A percentile compares a stretch with the other conserved stretches of the same genome.
phyloP scores from a whole-genome alignment of 2,888 invertebrate species.

The Dicycla oo region DNA sequence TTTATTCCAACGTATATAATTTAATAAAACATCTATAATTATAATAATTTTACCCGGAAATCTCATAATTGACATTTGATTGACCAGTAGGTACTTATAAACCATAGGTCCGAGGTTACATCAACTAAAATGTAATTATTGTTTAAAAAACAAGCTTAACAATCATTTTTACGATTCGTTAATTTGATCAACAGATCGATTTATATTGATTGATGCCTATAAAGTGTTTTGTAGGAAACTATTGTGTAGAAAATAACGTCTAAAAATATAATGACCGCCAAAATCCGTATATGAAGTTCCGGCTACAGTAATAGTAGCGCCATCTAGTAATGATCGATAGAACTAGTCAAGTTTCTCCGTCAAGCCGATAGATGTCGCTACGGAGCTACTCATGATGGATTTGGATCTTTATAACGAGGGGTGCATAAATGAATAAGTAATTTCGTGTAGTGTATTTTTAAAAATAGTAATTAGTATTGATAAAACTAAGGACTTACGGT shows the following conservation, averaged over 20 bases:
- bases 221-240: slow-evolving; percentile 39
- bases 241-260: slow-evolving; percentile 23
- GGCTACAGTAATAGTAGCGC: slow-evolving; percentile 59
- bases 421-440: slow-evolving; percentile 71
- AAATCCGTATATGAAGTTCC: slow-evolving; percentile 22
- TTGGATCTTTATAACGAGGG: slow-evolving; percentile 52
- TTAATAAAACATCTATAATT: slow-evolving; percentile 45
- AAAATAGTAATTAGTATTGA: slow-evolving; percentile 54
- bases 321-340: slow-evolving; percentile 71
- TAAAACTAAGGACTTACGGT: slow-evolving; percentile 67
- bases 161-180: slow-evolving; percentile 60
- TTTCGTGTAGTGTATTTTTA: slow-evolving; percentile 49
- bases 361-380: slow-evolving; percentile 78
- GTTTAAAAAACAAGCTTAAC: slow-evolving; percentile 56
- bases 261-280: slow-evolving; percentile 20
- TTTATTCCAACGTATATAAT: slow-evolving; percentile 34
- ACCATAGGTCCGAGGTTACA: slow-evolving; percentile 61
- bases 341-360: slow-evolving; percentile 70
- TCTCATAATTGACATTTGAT: slow-evolving; percentile 67
- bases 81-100: slow-evolving; percentile 59
- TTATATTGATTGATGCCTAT: slow-evolving; percentile 54
- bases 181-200: slow-evolving; percentile 53
- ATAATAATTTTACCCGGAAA: slow-evolving; percentile 65
- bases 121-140: slow-evolving; percentile 60
- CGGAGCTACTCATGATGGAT: slow-evolving; percentile 31